phyloP scores from a whole-genome alignment of 2,888 invertebrate species.

The Thecocarcelia acutangulata region DNA sequence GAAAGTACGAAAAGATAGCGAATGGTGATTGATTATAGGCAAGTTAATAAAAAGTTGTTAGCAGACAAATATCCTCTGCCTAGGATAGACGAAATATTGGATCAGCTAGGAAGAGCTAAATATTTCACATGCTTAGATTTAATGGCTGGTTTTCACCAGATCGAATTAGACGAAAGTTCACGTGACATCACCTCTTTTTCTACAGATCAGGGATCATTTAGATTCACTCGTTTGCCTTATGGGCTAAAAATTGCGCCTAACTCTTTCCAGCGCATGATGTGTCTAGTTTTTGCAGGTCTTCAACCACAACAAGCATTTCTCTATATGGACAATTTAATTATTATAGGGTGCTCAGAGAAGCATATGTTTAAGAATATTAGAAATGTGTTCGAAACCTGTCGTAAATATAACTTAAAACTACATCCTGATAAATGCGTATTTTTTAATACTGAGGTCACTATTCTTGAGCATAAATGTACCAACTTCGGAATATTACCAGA shows the following conservation, averaged over 20 bases:
- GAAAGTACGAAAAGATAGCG: background rate
- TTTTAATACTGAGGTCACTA: background rate
- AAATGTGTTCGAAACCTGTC: background rate
- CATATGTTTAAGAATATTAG: constrained; percentile 4
- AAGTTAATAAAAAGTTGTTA: constrained; percentile 1
- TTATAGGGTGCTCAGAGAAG: constrained; percentile 2
- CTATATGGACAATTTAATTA: constrained; percentile 2
- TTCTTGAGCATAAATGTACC: background rate
- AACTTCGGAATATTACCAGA: constrained; percentile 10
- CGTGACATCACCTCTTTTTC: constrained; percentile 3
- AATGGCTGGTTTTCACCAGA: background rate
- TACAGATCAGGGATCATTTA: background rate
- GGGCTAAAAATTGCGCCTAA: constrained; percentile 2
- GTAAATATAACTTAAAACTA: constrained; percentile 8
- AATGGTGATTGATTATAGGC: constrained; percentile 1
- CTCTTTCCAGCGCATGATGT: constrained; percentile 15
- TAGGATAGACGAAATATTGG: constrained; percentile 2
- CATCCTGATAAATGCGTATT: background rate
- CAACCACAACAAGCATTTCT: constrained; percentile 1
- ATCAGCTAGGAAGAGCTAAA: constrained; percentile 5
- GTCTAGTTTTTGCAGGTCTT: background rate
- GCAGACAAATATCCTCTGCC: constrained; percentile 5
- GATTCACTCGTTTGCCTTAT: constrained; percentile 1
- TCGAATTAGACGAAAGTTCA: background rate
- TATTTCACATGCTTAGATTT: background rate